phyloP scores from a whole-genome alignment of 2,888 invertebrate genomes.

The Cepaea hortensis region DNA sequence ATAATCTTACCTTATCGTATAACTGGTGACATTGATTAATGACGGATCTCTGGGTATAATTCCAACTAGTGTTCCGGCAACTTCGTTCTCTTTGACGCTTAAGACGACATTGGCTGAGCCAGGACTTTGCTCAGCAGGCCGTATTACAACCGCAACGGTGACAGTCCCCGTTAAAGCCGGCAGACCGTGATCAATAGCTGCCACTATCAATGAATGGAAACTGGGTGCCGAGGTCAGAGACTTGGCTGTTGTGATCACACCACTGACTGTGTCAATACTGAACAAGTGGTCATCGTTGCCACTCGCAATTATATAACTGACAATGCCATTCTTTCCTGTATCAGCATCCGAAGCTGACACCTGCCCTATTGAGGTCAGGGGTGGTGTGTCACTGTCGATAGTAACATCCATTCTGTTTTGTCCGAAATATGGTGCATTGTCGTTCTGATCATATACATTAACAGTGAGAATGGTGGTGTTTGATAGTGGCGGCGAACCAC shows the following conservation, averaged over 20 bases:
- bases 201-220: constrained; percentile 37
- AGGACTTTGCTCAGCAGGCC: constrained; percentile 10
- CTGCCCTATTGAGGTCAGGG: constrained; percentile 35
- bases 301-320: constrained; percentile 59
- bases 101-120: constrained; percentile 11
- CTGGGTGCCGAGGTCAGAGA: constrained; percentile 57
- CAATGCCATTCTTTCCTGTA: constrained; percentile 55
- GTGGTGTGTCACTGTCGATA: constrained; percentile 54
- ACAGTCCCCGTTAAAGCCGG: constrained; percentile 53
- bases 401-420: constrained; percentile 52
- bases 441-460: constrained; percentile 58
- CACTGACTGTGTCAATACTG: constrained; percentile 57
- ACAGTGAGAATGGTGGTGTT: constrained; percentile 55
- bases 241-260: constrained; percentile 56
- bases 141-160: constrained; percentile 57
- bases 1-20: constrained; percentile 31
- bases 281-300: constrained; percentile 60
- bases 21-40: neutral
- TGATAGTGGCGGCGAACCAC: constrained; percentile 43
- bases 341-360: constrained; percentile 54
- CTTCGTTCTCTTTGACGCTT: constrained; percentile 31
- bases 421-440: constrained; percentile 58
- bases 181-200: constrained; percentile 58
- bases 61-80: constrained; percentile 22
- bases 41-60: constrained; percentile 20